Percentiles rank a stretch among this genome's conserved stretches.
These are phyloP conservation scores for Podarcis cretensis DNA, from an alignment of 2,113 vertebrate genomes.

Conservation along the genomic window DNA sequence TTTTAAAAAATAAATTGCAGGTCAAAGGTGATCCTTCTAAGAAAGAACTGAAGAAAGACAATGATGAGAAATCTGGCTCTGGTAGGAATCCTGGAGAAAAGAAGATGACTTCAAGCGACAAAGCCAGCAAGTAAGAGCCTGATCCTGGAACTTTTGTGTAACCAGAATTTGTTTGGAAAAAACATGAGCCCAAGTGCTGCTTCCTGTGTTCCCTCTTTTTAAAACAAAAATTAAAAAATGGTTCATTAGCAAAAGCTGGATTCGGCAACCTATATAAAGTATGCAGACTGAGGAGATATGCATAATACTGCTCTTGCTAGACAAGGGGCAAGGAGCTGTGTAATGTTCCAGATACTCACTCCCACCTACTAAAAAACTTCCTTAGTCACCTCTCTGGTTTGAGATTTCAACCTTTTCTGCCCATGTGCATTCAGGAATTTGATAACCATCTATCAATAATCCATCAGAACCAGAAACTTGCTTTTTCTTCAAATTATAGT, in stretches of 20 bases:
- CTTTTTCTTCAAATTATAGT: too few species aligned
- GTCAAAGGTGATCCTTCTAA: conserved; percentile 97
- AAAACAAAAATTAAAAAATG: background rate
- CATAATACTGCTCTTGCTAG: background rate
- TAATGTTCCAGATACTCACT: background rate
- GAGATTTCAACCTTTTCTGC: background rate
- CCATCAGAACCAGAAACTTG: background rate
- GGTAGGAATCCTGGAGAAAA: conserved; percentile 86
- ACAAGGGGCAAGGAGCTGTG: background rate
- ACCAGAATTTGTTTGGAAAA: background rate
- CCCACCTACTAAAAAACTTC: background rate
- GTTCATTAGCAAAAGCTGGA: background rate
- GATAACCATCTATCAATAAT: background rate
- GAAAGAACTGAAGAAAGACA: conserved; percentile 95
- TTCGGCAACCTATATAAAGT: background rate
- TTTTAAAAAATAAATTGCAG: conserved; percentile 67
- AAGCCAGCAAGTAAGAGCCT: conserved; percentile 81
- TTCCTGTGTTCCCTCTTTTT: conserved; percentile 39
- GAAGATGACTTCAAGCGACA: conserved; percentile 80
- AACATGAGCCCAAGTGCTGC: conserved; percentile 16
- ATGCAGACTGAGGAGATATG: background rate
- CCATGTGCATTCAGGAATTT: background rate
- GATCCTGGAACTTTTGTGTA: background rate
- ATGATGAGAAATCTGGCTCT: conserved; percentile 87
- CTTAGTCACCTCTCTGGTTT: background rate